These are phyloP conservation scores for Epinotia demarniana DNA, from an alignment of 2,888 invertebrate species.

Conservation along the genomic window DNA sequence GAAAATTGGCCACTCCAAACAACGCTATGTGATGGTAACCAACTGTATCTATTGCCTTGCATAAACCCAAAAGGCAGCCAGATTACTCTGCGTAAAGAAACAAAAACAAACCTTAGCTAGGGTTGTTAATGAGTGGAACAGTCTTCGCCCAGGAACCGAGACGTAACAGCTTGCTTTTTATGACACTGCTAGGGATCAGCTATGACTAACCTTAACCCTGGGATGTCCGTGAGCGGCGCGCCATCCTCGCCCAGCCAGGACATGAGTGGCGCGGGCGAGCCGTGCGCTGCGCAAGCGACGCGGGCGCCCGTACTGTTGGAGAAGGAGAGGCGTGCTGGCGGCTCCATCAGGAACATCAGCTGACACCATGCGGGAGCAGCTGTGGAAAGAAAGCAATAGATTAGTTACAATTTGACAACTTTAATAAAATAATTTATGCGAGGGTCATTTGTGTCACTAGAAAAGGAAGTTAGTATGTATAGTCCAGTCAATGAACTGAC, in stretches of 20 bases:
- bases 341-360: constrained; percentile 89
- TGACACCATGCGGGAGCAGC: constrained; percentile 63
- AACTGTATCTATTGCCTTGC: too few relatives aligned
- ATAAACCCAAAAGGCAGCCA: too few relatives aligned
- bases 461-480: not conserved
- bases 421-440: not conserved
- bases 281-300: constrained; percentile 90
- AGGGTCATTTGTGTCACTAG: not conserved
- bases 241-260: constrained; percentile 91
- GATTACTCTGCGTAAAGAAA: too few relatives aligned
- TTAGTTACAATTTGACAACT: not conserved
- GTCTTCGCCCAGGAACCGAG: too few relatives aligned
- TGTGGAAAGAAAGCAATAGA: constrained; percentile 44
- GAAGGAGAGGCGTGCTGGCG: constrained; percentile 90
- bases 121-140: too few relatives aligned
- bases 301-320: constrained; percentile 92
- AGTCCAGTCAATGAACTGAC: too few relatives aligned
- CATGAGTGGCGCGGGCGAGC: constrained; percentile 89
- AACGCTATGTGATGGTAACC: too few relatives aligned
- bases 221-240: constrained; percentile 88
- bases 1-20: too few relatives aligned
- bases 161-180: too few relatives aligned
- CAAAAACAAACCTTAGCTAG: too few relatives aligned
- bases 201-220: constrained; percentile 87
- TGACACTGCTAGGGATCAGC: not conserved